Evolutionary conservation across 2,797 vertebrate species (phyloP), one percentile per base, ranked within the genome.

Genomic region (Notolabrus celidotus): DNA sequence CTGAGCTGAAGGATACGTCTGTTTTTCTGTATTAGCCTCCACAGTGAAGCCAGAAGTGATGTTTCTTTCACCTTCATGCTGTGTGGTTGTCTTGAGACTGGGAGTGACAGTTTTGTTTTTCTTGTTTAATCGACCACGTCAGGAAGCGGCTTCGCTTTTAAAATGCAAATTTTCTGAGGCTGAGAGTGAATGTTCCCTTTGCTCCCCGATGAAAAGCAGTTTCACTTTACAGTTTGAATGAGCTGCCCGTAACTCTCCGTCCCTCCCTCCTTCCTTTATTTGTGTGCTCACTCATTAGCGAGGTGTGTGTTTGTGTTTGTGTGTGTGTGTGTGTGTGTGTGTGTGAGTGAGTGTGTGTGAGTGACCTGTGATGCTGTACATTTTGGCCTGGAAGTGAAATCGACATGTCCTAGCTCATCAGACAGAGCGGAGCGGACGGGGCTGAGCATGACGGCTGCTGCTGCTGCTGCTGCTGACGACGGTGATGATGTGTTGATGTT

Each of bases 321-420:
- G 60, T 71, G 57, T 31, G 50, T 22, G 54, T 58, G 56, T 65
- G 54, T 22, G 43, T 25, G 51, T 27, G 19, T 39, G 66, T 56
- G 56, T 68, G 57, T 27, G 47, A 25, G 51, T 29, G 19, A 34
- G 66, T 59, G 56, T 68, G 54, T 27, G 47, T 23, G 50, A 31
- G 19, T 39, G 67, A 27, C 25, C 25, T 59, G 56, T 65, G 72
- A 75, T 67, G 38, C 43, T n/a, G 55, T 72, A 16, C 38, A 3
- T 70, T 52, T 62, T 66, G 72, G 65, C 49, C 65, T 80, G 76
- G 73, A 65, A 62, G 79, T 71, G 61, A 54, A 82, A 27, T 86
- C 19, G 83, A 82, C 77, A 67, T 5, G 17, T 60, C n/a, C n/a
- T n/a, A n/a, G n/a, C n/a, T n/a, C n/a, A 31, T 31, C 29, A 31